Conservation (phyloP, 35 echinoderm and acorn worm genomes). For the Apostichopus parvimensis region DNA sequence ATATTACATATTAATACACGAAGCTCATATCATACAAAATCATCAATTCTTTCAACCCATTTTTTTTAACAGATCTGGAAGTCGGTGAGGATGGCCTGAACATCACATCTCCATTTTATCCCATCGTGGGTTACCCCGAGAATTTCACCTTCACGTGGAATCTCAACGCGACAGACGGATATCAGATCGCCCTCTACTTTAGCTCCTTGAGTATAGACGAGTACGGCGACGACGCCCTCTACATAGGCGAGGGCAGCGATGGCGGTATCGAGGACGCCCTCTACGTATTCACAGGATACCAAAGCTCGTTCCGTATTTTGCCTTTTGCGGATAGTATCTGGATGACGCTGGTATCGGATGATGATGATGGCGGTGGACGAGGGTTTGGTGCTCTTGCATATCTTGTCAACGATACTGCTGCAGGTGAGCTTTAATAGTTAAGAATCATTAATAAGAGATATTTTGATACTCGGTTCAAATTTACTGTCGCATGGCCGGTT, state of each 20-base stretch:
- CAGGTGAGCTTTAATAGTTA: not conserved
- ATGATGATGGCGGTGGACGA: not conserved
- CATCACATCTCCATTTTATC: slow-evolving; percentile 25
- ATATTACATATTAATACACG: too few relatives aligned
- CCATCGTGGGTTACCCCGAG: not conserved
- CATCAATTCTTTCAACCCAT: not conserved
- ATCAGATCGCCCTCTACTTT: not conserved
- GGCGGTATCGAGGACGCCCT: not conserved
- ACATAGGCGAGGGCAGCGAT: not conserved
- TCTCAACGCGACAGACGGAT: not conserved
- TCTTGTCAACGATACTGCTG: slow-evolving; percentile 22
- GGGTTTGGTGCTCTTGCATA: not conserved
- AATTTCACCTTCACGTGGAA: not conserved
- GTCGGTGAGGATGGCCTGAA: not conserved
- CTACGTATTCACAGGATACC: not conserved
- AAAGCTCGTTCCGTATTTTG: not conserved
- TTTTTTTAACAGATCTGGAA: not conserved
- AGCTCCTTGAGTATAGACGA: not conserved
- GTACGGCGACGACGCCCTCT: not conserved
- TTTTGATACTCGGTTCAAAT: too few relatives aligned
- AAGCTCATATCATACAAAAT: too few relatives aligned
- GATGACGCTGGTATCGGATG: not conserved
- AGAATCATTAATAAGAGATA: too few relatives aligned
- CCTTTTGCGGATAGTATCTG: not conserved
- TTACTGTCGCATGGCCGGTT: too few relatives aligned